Percentiles rank a stretch among this genome's conserved stretches.
phyloP scores from a whole-genome alignment of 2,888 invertebrate genomes.

The Bembecia ichneumoniformis region DNA sequence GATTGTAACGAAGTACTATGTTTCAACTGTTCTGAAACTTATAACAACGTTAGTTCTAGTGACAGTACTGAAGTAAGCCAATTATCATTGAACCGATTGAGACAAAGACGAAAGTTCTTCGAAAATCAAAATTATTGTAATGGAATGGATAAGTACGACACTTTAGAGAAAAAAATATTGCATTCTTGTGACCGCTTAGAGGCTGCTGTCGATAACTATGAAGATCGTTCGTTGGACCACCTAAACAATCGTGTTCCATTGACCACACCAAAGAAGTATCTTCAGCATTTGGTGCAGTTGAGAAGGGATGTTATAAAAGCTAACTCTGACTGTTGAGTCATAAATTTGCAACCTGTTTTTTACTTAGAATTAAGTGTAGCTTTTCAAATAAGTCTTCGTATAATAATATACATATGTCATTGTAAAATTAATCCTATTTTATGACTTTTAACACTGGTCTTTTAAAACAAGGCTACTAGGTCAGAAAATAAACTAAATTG shows the following conservation, averaged over 20 bases:
- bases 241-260: conserved; percentile 11
- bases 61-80: conserved; percentile 18
- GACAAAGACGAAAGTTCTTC: conserved; percentile 18
- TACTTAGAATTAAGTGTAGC: no score
- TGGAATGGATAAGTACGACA: conserved; percentile 20
- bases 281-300: conserved; percentile 70
- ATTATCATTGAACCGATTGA: conserved; percentile 16
- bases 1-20: conserved; percentile 14
- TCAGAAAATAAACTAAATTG: no score
- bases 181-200: conserved; percentile 46
- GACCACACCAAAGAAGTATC: conserved; percentile 68
- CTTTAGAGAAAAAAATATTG: conserved; percentile 36
- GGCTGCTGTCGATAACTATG: conserved; percentile 37
- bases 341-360: no score
- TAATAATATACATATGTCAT: no score
- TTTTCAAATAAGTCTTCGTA: no score
- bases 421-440: no score
- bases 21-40: conserved; percentile 5
- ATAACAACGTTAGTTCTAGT: conserved; percentile 20
- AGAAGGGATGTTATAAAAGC: conserved; percentile 67
- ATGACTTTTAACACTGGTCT: no score
- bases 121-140: conserved; percentile 19
- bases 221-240: conserved; percentile 30
- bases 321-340: conserved; percentile 31
- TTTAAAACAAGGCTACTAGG: no score